A percentile compares a stretch with the other conserved stretches of the same genome.
These are phyloP conservation scores for Pollimyrus isidori DNA, from an alignment of 2,113 vertebrate genomes.

Conservation along the genomic window DNA sequence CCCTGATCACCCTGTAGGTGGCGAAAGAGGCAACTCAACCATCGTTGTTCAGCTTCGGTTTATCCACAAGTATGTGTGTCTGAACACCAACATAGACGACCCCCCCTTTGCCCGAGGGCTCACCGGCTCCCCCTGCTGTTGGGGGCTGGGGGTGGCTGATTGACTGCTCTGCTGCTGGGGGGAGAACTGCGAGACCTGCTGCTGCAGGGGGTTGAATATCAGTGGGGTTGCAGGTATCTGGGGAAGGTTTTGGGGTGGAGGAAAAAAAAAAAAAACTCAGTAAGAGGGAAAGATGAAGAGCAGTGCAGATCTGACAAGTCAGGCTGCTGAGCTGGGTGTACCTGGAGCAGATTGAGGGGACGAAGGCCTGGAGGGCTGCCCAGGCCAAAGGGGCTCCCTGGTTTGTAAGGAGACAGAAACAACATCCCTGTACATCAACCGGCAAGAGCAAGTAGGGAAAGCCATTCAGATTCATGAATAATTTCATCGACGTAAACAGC, in stretches of 20 bases:
- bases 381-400: conserved; percentile 83
- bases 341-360: conserved; percentile 92
- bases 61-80: not conserved
- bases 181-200: conserved; percentile 73
- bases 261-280: not conserved
- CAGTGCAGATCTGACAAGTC: not conserved
- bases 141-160: conserved; percentile 66
- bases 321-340: conserved; percentile 46
- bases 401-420: conserved; percentile 47
- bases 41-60: not conserved
- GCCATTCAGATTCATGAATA: not conserved
- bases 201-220: conserved; percentile 81
- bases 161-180: conserved; percentile 64
- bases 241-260: not conserved
- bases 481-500: not conserved
- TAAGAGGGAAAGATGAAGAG: conserved; percentile 20
- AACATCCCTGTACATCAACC: not conserved
- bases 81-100: not conserved
- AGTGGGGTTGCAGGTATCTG: conserved; percentile 75
- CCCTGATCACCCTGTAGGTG: conserved; percentile 73
- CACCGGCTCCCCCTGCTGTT: conserved; percentile 74
- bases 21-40: conserved; percentile 32
- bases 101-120: conserved; percentile 12
- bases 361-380: conserved; percentile 81
- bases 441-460: not conserved